These are phyloP conservation scores for Patella ulyssiponensis DNA, from an alignment of 2,888 invertebrate species.

Conservation along the genomic window DNA sequence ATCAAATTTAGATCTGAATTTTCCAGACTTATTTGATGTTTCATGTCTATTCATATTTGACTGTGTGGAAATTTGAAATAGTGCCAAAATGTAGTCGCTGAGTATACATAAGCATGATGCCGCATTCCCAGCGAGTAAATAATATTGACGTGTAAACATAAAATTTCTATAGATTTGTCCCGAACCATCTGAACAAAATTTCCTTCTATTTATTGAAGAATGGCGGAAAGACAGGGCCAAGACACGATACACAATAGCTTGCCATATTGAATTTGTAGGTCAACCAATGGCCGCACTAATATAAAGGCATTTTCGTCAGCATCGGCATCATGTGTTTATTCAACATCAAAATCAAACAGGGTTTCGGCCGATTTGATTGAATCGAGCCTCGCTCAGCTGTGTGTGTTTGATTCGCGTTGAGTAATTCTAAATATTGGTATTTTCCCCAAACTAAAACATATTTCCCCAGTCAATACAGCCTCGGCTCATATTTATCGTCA, in stretches of 20 bases:
- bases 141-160: conserved; percentile 4
- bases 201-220: not conserved
- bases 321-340: conserved; percentile 33
- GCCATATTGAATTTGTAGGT: conserved; percentile 33
- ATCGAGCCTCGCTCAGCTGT: conserved; percentile 29
- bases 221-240: conserved; percentile 17
- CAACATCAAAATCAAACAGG: conserved; percentile 37
- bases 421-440: conserved; percentile 44
- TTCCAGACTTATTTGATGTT: no score
- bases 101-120: no score
- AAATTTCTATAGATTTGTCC: not conserved
- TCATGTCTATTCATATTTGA: no score
- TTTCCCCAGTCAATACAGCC: conserved; percentile 39
- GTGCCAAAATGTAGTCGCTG: no score
- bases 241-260: conserved; percentile 23
- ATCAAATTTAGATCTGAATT: no score
- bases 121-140: no score
- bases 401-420: conserved; percentile 26
- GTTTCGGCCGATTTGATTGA: conserved; percentile 35
- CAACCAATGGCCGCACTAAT: conserved; percentile 26
- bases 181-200: not conserved
- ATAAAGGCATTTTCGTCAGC: conserved; percentile 29
- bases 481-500: conserved; percentile 42
- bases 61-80: no score
- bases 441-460: conserved; percentile 43